Evolutionary conservation across 2,888 invertebrate species (phyloP).

Genomic region (Microdon myrmicae): DNA sequence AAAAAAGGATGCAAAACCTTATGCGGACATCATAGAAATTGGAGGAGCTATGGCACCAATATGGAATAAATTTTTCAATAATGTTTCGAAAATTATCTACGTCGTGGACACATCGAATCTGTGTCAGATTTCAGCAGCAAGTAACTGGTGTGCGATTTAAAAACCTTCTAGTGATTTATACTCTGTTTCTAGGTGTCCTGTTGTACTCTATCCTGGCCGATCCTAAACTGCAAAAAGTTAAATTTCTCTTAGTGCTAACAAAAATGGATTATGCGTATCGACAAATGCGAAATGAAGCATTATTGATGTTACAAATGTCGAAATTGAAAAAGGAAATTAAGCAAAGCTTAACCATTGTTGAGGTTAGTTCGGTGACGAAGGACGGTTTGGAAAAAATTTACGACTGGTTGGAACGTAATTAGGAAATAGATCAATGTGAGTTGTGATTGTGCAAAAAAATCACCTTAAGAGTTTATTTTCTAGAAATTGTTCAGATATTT

Average conservation of each 20-base stretch:
- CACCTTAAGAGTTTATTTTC: no score
- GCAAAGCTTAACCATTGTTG: slow-evolving; percentile 76
- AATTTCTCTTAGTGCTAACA: slow-evolving; percentile 78
- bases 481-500: no score
- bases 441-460: no score
- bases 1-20: slow-evolving; percentile 61
- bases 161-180: no score
- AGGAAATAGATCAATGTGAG: slow-evolving; percentile 24
- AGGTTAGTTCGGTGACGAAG: slow-evolving; percentile 79
- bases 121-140: slow-evolving; percentile 87
- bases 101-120: slow-evolving; percentile 87
- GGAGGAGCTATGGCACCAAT: slow-evolving; percentile 85
- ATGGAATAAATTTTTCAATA: slow-evolving; percentile 81
- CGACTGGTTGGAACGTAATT: slow-evolving; percentile 69
- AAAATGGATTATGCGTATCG: slow-evolving; percentile 89
- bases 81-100: slow-evolving; percentile 76
- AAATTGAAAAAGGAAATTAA: slow-evolving; percentile 76
- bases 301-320: slow-evolving; percentile 81
- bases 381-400: slow-evolving; percentile 76
- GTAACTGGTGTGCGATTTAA: slow-evolving; percentile 45
- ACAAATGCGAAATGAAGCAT: slow-evolving; percentile 87
- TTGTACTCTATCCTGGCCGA: slow-evolving; percentile 81
- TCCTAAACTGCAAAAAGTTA: slow-evolving; percentile 74
- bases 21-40: slow-evolving; percentile 75
- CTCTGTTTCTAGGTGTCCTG: slow-evolving; percentile 71